Percentiles rank a stretch among this genome's conserved stretches.
Evolutionary conservation across 2,888 invertebrate species (phyloP).

Genomic region (Bugulina stolonifera): DNA sequence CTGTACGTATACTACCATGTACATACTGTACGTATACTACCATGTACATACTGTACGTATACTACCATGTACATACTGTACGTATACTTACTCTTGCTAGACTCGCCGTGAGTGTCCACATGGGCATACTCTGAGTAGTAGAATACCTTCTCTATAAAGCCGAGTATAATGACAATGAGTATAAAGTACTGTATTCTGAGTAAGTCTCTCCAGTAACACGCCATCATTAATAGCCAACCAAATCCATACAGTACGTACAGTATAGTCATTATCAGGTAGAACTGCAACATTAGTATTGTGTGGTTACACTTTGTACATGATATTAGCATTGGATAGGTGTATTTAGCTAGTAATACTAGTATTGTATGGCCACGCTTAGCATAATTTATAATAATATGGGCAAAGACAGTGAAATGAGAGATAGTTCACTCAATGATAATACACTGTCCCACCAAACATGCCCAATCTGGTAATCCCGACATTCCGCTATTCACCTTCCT

Average conservation of each 20-base stretch:
- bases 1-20: no score
- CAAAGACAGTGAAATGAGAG: no score
- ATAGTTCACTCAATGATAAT: no score
- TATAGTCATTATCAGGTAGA: conserved; percentile 83
- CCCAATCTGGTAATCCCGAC: no score
- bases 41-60: no score
- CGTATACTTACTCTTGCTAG: conserved; percentile 51
- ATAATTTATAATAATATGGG: no score
- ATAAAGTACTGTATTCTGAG: conserved; percentile 93
- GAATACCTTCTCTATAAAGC: conserved; percentile 68
- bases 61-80: no score
- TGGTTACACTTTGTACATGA: neutral
- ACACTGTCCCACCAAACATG: no score
- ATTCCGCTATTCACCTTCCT: no score
- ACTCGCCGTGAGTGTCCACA: conserved; percentile 63
- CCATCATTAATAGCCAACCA: conserved; percentile 75
- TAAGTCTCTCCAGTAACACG: conserved; percentile 81
- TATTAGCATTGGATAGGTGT: no score
- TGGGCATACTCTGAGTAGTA: conserved; percentile 83
- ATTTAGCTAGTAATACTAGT: neutral
- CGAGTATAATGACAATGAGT: conserved; percentile 79
- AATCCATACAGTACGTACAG: conserved; percentile 77
- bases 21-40: no score
- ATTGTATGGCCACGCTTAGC: neutral
- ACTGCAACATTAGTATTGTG: conserved; percentile 57